A percentile compares a stretch with the other conserved stretches of the same genome.
Conservation (phyloP, 2,797 vertebrate genomes). For the Delichon dasypus region DNA sequence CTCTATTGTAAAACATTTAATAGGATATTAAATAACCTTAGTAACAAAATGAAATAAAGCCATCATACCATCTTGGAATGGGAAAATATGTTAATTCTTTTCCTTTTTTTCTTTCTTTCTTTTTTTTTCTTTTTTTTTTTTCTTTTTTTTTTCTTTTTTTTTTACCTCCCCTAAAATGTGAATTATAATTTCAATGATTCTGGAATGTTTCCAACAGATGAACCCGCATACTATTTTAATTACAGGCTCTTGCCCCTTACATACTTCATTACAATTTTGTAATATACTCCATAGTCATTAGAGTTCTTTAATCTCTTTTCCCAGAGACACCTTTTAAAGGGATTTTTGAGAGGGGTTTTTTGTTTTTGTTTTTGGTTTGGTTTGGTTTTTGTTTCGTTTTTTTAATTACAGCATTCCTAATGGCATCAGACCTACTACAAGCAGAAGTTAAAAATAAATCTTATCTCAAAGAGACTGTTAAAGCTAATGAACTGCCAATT, state of each 20-base stretch:
- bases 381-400: not conserved
- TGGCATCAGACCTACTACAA: not conserved
- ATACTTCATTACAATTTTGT: not conserved
- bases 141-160: no score
- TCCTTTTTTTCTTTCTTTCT: no score
- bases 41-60: not conserved
- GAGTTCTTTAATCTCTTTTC: not conserved
- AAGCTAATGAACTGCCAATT: not conserved
- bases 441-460: not conserved
- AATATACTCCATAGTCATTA: not conserved
- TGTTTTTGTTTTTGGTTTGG: not conserved
- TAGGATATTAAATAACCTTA: not conserved
- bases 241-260: not conserved
- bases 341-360: no score
- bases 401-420: not conserved
- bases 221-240: not conserved
- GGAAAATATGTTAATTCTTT: not conserved
- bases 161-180: fast-evolving
- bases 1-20: not conserved
- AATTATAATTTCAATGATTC: not conserved
- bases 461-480: not conserved
- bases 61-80: not conserved
- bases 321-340: not conserved
- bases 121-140: not conserved
- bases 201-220: not conserved